Conservation (phyloP, 2,888 invertebrate genomes). For the Mamestra brassicae region DNA sequence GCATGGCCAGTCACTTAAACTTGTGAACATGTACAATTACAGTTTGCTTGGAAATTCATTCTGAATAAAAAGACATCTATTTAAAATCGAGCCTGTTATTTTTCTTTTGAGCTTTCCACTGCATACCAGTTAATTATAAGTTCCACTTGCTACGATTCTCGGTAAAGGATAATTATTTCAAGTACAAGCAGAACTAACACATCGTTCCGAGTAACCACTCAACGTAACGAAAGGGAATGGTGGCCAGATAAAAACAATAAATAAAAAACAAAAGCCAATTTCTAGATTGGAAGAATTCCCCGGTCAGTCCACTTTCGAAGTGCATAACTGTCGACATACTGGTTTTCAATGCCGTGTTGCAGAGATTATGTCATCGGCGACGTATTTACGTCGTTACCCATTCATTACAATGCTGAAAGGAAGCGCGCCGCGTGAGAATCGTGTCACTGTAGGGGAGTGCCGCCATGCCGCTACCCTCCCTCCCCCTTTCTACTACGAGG, state of each 20-base stretch:
- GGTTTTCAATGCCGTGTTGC: constrained; percentile 79
- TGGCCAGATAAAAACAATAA: constrained; percentile 54
- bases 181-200: constrained; percentile 22
- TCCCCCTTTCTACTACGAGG: constrained; percentile 40
- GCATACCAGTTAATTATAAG: constrained; percentile 24
- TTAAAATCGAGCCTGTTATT: not conserved
- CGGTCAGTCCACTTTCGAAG: constrained; percentile 76
- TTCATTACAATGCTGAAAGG: constrained; percentile 88
- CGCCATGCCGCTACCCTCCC: constrained; percentile 70
- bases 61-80: too few relatives aligned
- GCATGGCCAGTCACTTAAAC: not conserved
- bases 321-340: constrained; percentile 75
- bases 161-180: constrained; percentile 42
- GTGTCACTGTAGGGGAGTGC: constrained; percentile 85
- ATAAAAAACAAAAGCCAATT: constrained; percentile 66
- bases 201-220: constrained; percentile 30
- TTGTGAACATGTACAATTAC: not conserved
- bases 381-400: constrained; percentile 85
- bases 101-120: constrained; percentile 12
- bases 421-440: constrained; percentile 89
- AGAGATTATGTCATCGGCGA: constrained; percentile 83
- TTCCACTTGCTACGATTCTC: constrained; percentile 29
- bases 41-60: not conserved
- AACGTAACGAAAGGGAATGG: constrained; percentile 64
- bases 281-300: constrained; percentile 68